Evolutionary conservation across 1,140 invertebrate species (phyloP).

Genomic region (Sitophilus oryzae): DNA sequence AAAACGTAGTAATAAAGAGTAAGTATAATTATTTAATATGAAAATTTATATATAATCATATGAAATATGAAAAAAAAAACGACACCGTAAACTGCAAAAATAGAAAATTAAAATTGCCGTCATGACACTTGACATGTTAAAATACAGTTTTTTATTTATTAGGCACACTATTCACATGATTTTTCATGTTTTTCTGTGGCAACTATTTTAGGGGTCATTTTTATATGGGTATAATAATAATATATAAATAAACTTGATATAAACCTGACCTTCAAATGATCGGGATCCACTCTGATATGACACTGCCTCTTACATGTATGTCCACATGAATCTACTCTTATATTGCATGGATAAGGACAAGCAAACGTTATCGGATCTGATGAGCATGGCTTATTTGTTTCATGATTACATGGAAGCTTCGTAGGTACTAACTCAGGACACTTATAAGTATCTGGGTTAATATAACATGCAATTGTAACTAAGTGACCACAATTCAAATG

Average conservation of each 20-base stretch:
- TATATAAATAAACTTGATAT: no score
- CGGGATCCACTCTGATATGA: constrained; percentile 48
- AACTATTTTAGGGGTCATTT: no score
- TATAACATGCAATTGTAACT: constrained; percentile 41
- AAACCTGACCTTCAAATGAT: constrained; percentile 43
- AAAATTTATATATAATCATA: not conserved
- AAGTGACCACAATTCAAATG: constrained; percentile 47
- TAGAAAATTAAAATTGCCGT: no score
- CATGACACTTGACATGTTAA: no score
- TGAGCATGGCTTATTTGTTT: constrained; percentile 44
- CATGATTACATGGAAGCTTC: constrained; percentile 48
- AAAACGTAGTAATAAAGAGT: constrained; percentile 29
- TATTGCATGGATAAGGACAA: constrained; percentile 45
- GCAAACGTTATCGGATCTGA: constrained; percentile 33
- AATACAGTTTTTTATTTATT: no score
- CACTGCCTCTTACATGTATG: constrained; percentile 46
- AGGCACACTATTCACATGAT: no score
- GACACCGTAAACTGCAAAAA: no score
- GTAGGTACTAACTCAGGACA: constrained; percentile 41
- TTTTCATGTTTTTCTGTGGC: no score
- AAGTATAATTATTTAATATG: not conserved
- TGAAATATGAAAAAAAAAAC: no score
- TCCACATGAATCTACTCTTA: constrained; percentile 47
- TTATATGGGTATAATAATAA: no score
- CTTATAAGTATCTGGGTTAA: constrained; percentile 36